Conservation (phyloP, 2,797 vertebrate species). For the Acrocephalus scirpaceus region DNA sequence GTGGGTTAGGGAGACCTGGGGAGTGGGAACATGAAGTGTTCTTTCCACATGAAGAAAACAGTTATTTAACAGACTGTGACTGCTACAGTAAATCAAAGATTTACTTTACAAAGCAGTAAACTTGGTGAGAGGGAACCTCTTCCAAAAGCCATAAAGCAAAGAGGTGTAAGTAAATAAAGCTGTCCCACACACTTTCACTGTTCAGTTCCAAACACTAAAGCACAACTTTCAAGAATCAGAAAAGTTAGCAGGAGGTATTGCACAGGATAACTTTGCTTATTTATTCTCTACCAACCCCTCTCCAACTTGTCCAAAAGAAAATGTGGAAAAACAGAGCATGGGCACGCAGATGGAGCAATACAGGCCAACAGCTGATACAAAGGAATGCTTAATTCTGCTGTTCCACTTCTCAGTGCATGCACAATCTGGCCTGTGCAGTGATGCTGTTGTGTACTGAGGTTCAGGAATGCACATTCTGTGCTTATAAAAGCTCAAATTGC, state of each 20-base stretch:
- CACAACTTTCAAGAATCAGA: neutral
- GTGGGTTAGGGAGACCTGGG: neutral
- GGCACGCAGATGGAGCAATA: neutral
- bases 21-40: neutral
- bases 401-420: neutral
- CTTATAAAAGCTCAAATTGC: neutral
- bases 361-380: neutral
- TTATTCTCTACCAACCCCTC: neutral
- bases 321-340: neutral
- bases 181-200: neutral
- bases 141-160: neutral
- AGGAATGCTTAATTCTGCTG: neutral
- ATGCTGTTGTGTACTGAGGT: neutral
- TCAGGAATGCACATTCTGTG: neutral
- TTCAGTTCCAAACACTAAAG: neutral
- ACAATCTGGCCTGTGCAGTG: neutral
- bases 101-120: constrained; percentile 2
- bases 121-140: neutral
- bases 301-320: neutral
- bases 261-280: neutral
- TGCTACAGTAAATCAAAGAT: neutral
- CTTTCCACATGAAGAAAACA: neutral
- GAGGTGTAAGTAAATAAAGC: neutral
- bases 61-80: neutral
- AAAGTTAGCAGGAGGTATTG: neutral